phyloP scores from a whole-genome alignment of 1,140 invertebrate genomes.

The Ceratina australensis region DNA sequence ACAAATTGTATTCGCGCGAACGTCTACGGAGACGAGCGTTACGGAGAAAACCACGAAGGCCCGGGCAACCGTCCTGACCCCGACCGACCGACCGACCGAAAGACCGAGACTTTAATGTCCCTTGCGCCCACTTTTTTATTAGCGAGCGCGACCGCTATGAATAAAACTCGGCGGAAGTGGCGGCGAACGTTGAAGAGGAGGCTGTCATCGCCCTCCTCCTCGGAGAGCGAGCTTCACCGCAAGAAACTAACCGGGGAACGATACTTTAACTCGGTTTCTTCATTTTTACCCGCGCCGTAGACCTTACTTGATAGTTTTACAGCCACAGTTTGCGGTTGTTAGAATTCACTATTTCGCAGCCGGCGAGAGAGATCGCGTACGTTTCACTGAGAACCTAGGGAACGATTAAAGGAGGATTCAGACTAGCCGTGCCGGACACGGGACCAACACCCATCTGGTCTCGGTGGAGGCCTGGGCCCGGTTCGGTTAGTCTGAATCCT shows the following conservation, averaged over 20 bases:
- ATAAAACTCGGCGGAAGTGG: constrained; percentile 65
- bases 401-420: no score
- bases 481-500: no score
- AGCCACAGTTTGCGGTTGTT: no score
- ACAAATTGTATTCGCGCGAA: constrained; percentile 15
- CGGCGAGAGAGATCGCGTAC: no score
- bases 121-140: constrained; percentile 68
- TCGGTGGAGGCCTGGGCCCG: no score
- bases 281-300: background rate
- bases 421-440: no score
- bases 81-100: no score
- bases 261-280: background rate
- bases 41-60: constrained; percentile 4
- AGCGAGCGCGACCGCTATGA: constrained; percentile 65
- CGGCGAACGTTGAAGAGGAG: constrained; percentile 31
- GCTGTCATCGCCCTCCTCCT: constrained; percentile 32
- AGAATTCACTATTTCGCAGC: no score
- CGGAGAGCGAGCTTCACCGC: constrained; percentile 5
- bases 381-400: no score
- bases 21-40: constrained; percentile 2
- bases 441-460: no score
- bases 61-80: background rate
- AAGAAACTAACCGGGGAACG: constrained; percentile 5
- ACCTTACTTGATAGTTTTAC: no score
- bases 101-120: constrained; percentile 67